Evolutionary conservation across 2,888 invertebrate species (phyloP).

Genomic region (Uropetala carovei): DNA sequence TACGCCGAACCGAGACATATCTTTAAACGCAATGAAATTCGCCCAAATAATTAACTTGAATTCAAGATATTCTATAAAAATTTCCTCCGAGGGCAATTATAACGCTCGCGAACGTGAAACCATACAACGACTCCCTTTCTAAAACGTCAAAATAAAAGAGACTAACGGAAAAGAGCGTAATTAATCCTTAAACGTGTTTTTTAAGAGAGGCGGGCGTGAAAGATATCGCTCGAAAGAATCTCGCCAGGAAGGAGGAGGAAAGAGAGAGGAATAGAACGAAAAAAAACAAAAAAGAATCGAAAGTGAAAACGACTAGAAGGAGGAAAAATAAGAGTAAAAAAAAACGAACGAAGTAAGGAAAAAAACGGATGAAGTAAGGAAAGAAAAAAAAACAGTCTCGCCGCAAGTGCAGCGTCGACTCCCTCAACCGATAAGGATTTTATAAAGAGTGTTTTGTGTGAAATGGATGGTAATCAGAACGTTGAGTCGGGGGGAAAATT

Average conservation of each 20-base stretch:
- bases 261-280: not conserved
- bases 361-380: not conserved
- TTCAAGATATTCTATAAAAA: not conserved
- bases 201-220: not conserved
- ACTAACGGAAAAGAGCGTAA: not conserved
- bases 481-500: constrained; percentile 32
- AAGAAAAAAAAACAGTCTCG: not conserved
- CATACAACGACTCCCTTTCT: not conserved
- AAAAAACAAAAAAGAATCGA: not conserved
- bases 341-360: not conserved
- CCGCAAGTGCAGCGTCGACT: not conserved
- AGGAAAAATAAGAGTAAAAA: not conserved
- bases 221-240: not conserved
- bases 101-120: no score
- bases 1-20: not conserved
- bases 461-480: constrained; percentile 56
- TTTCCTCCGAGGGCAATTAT: no score
- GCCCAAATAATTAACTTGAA: not conserved
- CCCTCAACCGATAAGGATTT: constrained; percentile 29
- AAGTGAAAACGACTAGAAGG: not conserved
- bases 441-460: constrained; percentile 46
- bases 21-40: not conserved
- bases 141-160: not conserved
- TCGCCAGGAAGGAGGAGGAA: not conserved
- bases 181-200: not conserved